Conservation (phyloP, 1,140 invertebrate genomes). For the Zaprionus capensis region DNA sequence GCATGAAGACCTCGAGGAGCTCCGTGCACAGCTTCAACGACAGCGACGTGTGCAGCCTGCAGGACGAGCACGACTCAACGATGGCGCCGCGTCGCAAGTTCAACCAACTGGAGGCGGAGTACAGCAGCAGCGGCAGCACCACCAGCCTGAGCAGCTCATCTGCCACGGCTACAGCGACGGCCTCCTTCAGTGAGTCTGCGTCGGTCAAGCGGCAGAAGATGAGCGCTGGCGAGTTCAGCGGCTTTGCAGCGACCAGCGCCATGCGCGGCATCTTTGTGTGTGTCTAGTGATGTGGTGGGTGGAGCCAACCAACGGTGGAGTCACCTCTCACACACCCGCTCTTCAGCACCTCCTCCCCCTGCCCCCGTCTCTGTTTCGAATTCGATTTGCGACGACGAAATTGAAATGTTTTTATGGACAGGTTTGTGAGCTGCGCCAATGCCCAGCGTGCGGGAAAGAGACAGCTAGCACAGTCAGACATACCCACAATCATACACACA, state of each 20-base stretch:
- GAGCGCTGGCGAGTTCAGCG: constrained; percentile 52
- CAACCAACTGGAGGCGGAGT: constrained; percentile 71
- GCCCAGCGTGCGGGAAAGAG: constrained; percentile 53
- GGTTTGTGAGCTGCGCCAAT: constrained; percentile 37
- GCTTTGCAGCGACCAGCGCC: constrained; percentile 67
- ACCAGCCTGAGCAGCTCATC: constrained; percentile 40
- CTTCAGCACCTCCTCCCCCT: not conserved
- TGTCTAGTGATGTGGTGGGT: constrained; percentile 60
- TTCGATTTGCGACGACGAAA: constrained; percentile 53
- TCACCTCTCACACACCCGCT: constrained; percentile 22
- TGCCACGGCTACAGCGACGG: constrained; percentile 31
- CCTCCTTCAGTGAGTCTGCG: constrained; percentile 14
- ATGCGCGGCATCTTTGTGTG: constrained; percentile 80
- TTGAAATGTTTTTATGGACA: constrained; percentile 52
- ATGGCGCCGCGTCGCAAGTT: constrained; percentile 65
- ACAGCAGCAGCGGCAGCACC: constrained; percentile 25
- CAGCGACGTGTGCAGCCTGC: constrained; percentile 66
- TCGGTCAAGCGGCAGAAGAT: constrained; percentile 74
- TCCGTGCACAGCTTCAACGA: constrained; percentile 76
- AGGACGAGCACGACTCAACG: constrained; percentile 58
- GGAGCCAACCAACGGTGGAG: constrained; percentile 44
- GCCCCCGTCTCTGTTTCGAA: constrained; percentile 12
- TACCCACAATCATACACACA: not conserved
- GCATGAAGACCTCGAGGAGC: constrained; percentile 87
- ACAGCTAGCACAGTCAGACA: constrained; percentile 44